Conservation (phyloP, 2,797 vertebrate species). For the Pteronotus mesoamericanus region DNA sequence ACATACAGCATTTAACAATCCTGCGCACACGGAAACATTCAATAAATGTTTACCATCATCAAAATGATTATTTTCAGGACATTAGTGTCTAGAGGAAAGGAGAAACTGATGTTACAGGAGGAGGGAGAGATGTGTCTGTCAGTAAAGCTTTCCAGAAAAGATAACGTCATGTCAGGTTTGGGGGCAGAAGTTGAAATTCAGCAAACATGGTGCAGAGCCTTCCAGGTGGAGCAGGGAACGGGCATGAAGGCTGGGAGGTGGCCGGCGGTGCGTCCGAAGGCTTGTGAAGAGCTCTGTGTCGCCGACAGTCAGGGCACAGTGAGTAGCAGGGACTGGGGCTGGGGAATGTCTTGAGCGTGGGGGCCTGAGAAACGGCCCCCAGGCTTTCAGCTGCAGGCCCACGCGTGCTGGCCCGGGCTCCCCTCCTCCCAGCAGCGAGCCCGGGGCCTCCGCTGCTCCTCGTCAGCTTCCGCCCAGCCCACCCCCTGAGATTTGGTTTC, state of each 20-base stretch:
- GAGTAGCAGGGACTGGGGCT: not conserved
- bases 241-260: not conserved
- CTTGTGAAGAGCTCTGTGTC: not conserved
- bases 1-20: not conserved
- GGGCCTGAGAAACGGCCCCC: not conserved
- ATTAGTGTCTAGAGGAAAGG: not conserved
- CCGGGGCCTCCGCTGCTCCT: not conserved
- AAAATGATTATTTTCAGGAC: not conserved
- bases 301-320: not conserved
- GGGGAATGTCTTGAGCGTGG: not conserved
- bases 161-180: not conserved
- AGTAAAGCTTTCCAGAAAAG: not conserved
- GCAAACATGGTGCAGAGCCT: not conserved
- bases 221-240: not conserved
- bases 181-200: not conserved
- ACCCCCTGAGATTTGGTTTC: not conserved
- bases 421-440: not conserved
- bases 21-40: not conserved
- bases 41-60: not conserved
- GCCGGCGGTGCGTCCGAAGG: too few relatives aligned
- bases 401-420: not conserved
- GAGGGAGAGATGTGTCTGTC: not conserved
- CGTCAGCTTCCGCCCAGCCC: not conserved
- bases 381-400: not conserved
- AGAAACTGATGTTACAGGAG: not conserved